Evolutionary conservation across 2,888 invertebrate genomes (phyloP).

Genomic region (Xylota segnis): DNA sequence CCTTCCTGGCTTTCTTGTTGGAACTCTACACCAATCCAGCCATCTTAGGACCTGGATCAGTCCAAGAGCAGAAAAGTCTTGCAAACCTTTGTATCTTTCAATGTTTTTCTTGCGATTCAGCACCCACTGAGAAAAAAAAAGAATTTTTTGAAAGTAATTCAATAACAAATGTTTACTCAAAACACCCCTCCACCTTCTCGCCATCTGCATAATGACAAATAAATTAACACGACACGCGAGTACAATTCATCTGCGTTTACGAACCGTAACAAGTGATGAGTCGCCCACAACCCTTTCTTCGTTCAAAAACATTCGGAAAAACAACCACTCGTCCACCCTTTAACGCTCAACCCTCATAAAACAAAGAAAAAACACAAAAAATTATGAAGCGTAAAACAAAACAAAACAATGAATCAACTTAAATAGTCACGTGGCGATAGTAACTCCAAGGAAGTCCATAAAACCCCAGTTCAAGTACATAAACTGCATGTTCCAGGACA

Average conservation of each 20-base stretch:
- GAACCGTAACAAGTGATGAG: conserved; percentile 84
- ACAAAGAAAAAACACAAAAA: conserved; percentile 18
- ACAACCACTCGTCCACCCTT: conserved; percentile 33
- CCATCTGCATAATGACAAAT: conserved; percentile 54
- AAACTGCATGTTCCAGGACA: conserved; percentile 29
- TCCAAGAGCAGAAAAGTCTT: too few species aligned
- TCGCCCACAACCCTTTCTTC: conserved; percentile 77
- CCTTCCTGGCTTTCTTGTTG: too few species aligned
- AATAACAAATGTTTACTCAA: neutral
- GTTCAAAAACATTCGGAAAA: conserved; percentile 7
- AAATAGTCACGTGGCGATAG: conserved; percentile 68
- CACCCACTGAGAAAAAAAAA: too few species aligned
- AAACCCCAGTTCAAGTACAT: conserved; percentile 51
- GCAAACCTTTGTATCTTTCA: too few species aligned
- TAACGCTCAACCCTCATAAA: conserved; percentile 8
- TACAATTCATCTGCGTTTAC: conserved; percentile 80
- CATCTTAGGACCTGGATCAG: too few species aligned
- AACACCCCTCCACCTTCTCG: neutral
- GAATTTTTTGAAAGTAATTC: neutral
- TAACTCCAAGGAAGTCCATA: conserved; percentile 64
- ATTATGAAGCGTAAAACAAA: conserved; percentile 62
- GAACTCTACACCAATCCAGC: too few species aligned
- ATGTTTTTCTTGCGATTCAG: too few species aligned
- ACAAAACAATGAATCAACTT: conserved; percentile 68
- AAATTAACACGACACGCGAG: conserved; percentile 63